These are phyloP conservation scores for Empidonax alnorum DNA, from an alignment of 2,113 vertebrate species.

Conservation along the genomic window DNA sequence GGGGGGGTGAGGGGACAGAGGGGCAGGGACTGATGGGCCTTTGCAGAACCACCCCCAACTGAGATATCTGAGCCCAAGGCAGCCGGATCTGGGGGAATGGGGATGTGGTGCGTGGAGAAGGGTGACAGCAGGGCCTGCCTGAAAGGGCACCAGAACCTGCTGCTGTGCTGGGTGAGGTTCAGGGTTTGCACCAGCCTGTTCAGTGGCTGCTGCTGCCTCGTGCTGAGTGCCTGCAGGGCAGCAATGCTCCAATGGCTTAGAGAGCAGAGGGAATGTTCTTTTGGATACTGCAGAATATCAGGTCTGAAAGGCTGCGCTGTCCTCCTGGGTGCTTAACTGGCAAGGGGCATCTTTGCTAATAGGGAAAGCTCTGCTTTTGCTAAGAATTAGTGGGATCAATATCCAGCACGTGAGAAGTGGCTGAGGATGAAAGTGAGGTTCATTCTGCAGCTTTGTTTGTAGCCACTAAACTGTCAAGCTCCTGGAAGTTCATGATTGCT, in stretches of 20 bases:
- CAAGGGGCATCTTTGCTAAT: neutral
- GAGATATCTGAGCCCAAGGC: neutral
- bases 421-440: neutral
- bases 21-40: neutral
- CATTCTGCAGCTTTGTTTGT: neutral
- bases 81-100: accelerated
- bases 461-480: neutral
- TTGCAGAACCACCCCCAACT: neutral
- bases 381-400: neutral
- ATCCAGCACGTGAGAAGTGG: neutral
- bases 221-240: neutral
- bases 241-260: neutral
- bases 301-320: neutral
- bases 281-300: neutral
- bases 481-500: neutral
- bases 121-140: neutral
- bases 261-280: neutral
- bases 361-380: neutral
- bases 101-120: neutral
- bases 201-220: neutral
- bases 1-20: neutral
- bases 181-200: neutral
- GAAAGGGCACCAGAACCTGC: neutral
- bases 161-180: neutral
- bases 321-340: neutral